A percentile compares a stretch with the other conserved stretches of the same genome.
These are phyloP conservation scores for Griposia aprilina DNA, from an alignment of 2,888 invertebrate genomes.

Conservation along the genomic window DNA sequence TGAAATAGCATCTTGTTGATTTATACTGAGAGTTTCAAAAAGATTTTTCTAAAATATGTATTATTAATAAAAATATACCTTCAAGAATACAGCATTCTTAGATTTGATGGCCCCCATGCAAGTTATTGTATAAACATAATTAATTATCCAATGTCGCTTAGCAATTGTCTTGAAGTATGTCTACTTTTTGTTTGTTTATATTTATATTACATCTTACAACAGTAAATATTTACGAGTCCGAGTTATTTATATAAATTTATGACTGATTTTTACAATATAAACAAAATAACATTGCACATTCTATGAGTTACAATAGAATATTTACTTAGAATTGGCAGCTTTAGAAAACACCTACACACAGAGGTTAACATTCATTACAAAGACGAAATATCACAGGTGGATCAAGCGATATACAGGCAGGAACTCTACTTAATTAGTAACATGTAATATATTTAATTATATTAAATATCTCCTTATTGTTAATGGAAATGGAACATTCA, in stretches of 20 bases:
- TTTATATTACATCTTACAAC: constrained; percentile 55
- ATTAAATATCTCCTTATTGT: constrained; percentile 70
- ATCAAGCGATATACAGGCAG: constrained; percentile 88
- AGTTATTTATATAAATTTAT: constrained; percentile 51
- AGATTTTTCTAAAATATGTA: background rate
- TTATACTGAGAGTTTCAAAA: constrained; percentile 3
- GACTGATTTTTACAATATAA: constrained; percentile 70
- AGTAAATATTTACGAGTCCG: constrained; percentile 69
- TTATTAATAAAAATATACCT: constrained; percentile 76
- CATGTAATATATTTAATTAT: constrained; percentile 74
- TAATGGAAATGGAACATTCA: constrained; percentile 73
- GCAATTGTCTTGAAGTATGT: constrained; percentile 36
- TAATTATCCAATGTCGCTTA: constrained; percentile 47
- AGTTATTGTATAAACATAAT: constrained; percentile 75
- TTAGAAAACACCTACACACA: constrained; percentile 76
- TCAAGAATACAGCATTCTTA: constrained; percentile 81
- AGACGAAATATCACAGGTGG: constrained; percentile 88
- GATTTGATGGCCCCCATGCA: constrained; percentile 89
- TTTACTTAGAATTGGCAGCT: constrained; percentile 80
- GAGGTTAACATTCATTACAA: constrained; percentile 79
- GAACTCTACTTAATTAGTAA: constrained; percentile 84
- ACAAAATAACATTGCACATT: constrained; percentile 77
- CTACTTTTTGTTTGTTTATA: constrained; percentile 57
- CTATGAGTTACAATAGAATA: constrained; percentile 76
- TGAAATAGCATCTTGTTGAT: background rate